Base-by-base conservation (phyloP, 2,888 invertebrate genomes). In the Eristalis intricaria region DNA sequence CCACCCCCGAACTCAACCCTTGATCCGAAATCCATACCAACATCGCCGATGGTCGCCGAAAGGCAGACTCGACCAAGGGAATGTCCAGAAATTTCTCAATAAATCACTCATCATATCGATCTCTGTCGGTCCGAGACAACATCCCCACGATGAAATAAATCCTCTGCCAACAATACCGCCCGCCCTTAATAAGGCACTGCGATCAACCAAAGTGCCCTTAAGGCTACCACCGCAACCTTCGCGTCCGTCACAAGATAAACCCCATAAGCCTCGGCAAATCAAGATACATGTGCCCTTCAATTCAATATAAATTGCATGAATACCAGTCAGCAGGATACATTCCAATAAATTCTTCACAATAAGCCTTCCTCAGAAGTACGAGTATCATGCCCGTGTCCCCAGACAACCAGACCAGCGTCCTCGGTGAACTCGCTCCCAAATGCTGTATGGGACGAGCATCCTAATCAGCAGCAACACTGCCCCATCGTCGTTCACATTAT, bases 181-280 rank as follows among this genome's bases (percentile, higher is more conserved):
- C 32, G 29, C 15, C 35, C 0, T 2, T 71, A 73, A 71, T 76
- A 60, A 29, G 76, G 32, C 40, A 64, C 77, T 71, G 77, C 71
- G 77, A 83, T 73, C 83, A 73, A 78, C 77, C 58, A 64, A 69
- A 78, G 69, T 32, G 74, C 60, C 78, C 74, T 84, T 84, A 84
- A 60, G 78, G 63, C 19, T 40, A 19, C 23, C 19, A 2, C 23
- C 19, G 4, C 56, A n/a, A 22, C 15, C 26, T 13, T 13, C 15
- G 29, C 29, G 61, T 40, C 22, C 13, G n/a, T 26, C 50, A 35
- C 5, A 60, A 78, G 22, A 19, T 8, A 61, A 50, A 19, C 19
- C 50, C 50, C 19, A 8, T 50, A 50, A 50, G 50, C 50, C 50
- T 2, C 50, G 50, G 8, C 63, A 71, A 61, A 63, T 58, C 50